phyloP scores from a whole-genome alignment of 1,140 invertebrate genomes.

The Brachionus angularis region DNA sequence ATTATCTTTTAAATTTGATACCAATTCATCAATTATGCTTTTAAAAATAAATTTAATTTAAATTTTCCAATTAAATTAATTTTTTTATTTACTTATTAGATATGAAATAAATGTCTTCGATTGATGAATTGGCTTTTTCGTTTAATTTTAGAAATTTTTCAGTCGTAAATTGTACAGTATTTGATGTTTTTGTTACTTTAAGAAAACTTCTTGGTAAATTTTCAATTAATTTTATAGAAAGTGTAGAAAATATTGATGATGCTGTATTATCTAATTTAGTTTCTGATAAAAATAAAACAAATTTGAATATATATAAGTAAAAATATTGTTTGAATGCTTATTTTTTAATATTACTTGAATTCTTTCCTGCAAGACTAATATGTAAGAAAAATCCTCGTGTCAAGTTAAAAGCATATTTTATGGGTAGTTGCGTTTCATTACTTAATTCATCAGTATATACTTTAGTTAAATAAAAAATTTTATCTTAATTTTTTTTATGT shows the following conservation, averaged over 20 bases:
- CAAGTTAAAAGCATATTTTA: constrained; percentile 11
- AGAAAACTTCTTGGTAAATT: constrained; percentile 26
- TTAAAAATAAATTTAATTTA: not conserved
- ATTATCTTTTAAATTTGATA: not conserved
- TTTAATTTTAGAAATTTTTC: constrained; percentile 20
- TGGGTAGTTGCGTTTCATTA: not conserved
- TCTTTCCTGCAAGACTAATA: not conserved
- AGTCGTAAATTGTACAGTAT: constrained; percentile 22
- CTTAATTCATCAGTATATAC: constrained; percentile 1
- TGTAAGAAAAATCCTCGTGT: constrained; percentile 32
- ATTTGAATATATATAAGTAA: not conserved
- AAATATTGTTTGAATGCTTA: too few species aligned
- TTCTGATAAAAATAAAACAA: not conserved
- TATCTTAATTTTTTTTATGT: not conserved
- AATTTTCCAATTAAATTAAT: not conserved
- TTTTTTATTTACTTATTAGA: constrained; percentile 20
- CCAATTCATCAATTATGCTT: constrained; percentile 25
- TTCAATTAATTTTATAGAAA: not conserved
- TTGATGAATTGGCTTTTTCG: not conserved
- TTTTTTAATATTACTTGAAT: not conserved
- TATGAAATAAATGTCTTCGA: constrained; percentile 23
- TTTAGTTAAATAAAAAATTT: not conserved
- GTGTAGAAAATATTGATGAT: not conserved
- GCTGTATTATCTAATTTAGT: not conserved
- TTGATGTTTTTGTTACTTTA: constrained; percentile 11